Percentiles rank a stretch among this genome's conserved stretches.
Conservation (phyloP, 2,797 vertebrate species). For the Threskiornis aethiopicus region DNA sequence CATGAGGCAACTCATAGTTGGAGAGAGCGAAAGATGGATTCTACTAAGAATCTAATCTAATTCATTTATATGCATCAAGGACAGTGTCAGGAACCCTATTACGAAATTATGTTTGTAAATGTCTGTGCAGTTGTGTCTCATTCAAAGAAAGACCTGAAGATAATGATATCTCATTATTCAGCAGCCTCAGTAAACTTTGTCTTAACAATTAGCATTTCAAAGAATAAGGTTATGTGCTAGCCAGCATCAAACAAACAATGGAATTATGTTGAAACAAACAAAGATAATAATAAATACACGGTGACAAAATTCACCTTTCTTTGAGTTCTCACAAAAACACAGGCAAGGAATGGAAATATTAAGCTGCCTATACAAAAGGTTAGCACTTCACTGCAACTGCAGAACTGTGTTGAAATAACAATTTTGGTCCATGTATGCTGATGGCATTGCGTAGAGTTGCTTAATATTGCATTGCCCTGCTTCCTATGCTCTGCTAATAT, state of each 20-base stretch:
- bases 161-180: background rate
- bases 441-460: background rate
- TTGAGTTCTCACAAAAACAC: background rate
- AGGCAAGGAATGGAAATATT: background rate
- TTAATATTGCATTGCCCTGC: background rate
- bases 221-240: background rate
- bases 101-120: background rate
- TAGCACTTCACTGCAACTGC: background rate
- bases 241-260: background rate
- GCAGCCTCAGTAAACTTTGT: background rate
- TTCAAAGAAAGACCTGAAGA: background rate
- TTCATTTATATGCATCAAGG: background rate
- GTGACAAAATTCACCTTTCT: background rate
- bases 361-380: background rate
- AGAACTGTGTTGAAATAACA: background rate
- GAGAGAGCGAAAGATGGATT: background rate
- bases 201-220: slow-evolving; percentile 10
- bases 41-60: background rate
- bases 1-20: background rate
- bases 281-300: background rate
- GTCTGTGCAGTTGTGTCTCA: background rate
- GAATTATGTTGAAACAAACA: background rate
- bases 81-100: background rate
- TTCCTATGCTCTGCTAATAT: background rate
- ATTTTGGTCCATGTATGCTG: background rate